phyloP scores from a whole-genome alignment of 53 echinoderm and acorn worm species.

The Arbacia lixula region DNA sequence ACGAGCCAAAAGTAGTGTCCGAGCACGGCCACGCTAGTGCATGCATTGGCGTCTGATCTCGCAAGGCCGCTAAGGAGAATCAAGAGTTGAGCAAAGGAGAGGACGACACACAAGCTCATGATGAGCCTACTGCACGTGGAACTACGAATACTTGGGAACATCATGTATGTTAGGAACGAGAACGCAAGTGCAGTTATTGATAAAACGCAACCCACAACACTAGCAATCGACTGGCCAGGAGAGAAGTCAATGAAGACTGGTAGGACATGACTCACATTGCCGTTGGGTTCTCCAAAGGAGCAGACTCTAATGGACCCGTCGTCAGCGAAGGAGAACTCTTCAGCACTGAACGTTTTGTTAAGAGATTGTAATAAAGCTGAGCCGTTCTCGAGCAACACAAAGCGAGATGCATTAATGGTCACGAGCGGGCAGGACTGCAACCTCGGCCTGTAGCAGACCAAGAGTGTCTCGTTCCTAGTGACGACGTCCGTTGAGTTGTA shows the following conservation, averaged over 20 bases:
- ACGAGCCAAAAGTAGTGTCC: slow-evolving; percentile 76
- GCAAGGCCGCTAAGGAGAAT: slow-evolving; percentile 60
- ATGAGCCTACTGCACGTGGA: slow-evolving; percentile 54
- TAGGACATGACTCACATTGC: background rate
- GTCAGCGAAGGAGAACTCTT: background rate
- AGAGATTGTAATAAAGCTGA: background rate
- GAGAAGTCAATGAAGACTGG: background rate
- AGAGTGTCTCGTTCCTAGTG: background rate
- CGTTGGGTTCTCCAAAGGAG: background rate
- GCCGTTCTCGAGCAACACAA: slow-evolving; percentile 7
- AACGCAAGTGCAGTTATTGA: slow-evolving; percentile 52
- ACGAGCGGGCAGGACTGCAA: background rate
- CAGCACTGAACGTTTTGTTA: background rate
- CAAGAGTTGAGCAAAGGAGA: slow-evolving; percentile 69
- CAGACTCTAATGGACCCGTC: slow-evolving; percentile 30
- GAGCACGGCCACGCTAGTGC: slow-evolving; percentile 62
- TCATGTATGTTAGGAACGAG: slow-evolving; percentile 64
- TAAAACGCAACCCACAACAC: slow-evolving; percentile 52
- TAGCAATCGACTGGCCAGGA: slow-evolving; percentile 44
- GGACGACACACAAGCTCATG: slow-evolving; percentile 62
- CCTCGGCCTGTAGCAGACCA: background rate
- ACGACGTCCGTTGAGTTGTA: too few species aligned
- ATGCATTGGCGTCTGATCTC: slow-evolving; percentile 37
- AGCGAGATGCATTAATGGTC: slow-evolving; percentile 4
- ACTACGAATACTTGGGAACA: slow-evolving; percentile 61